A percentile compares a stretch with the other conserved stretches of the same genome.
Evolutionary conservation across 2,797 vertebrate genomes (phyloP).

Genomic region (Onychomys leucogaster): DNA sequence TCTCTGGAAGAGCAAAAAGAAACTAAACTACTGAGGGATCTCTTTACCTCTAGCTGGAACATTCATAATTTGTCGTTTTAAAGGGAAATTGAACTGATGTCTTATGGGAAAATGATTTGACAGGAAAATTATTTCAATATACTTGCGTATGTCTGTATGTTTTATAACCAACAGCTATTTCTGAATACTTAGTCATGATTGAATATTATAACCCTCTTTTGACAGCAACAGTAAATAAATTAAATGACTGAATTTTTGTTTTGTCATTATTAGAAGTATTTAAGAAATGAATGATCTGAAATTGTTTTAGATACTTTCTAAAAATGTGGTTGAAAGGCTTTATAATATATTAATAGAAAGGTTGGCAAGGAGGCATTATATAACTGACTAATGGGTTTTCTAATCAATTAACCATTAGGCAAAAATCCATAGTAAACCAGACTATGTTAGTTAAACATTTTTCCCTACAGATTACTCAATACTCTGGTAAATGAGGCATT

Average conservation of each 20-base stretch:
- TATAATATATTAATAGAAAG: background rate
- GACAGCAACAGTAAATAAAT: background rate
- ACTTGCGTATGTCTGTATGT: background rate
- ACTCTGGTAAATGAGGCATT: background rate
- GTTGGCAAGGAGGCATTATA: background rate
- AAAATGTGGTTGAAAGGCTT: background rate
- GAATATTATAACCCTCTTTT: background rate
- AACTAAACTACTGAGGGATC: too few species aligned
- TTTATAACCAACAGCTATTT: background rate
- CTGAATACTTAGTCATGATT: background rate
- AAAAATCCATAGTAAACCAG: conserved; percentile 14
- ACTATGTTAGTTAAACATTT: background rate
- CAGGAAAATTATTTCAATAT: background rate
- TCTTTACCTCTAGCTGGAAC: background rate
- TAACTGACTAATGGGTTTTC: background rate
- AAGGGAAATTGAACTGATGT: background rate
- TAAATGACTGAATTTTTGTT: background rate
- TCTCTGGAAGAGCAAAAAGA: background rate
- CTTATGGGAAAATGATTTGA: background rate
- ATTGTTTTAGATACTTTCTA: background rate
- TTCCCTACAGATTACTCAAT: background rate
- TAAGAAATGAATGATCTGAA: background rate
- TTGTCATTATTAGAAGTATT: background rate
- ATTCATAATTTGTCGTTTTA: background rate
- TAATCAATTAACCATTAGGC: background rate